Percentiles rank a stretch among this genome's conserved stretches.
phyloP scores from a whole-genome alignment of 2,888 invertebrate species.

The Gnatocerus cornutus region DNA sequence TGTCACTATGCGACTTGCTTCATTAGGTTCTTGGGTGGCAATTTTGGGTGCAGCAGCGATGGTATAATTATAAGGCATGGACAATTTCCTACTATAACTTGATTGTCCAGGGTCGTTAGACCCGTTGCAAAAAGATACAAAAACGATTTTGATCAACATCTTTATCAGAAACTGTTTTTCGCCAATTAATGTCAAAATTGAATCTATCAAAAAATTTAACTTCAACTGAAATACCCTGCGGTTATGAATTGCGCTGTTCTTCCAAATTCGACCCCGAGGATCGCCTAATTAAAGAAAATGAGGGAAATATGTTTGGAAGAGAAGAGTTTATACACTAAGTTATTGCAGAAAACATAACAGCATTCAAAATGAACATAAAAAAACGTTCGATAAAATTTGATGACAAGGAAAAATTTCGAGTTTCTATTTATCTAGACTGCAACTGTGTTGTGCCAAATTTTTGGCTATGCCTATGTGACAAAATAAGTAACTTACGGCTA shows the following conservation, averaged over 20 bases:
- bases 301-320: conserved; percentile 29
- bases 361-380: conserved; percentile 37
- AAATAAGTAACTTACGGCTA: conserved; percentile 5
- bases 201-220: conserved; percentile 30
- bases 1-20: no score
- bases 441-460: conserved; percentile 8
- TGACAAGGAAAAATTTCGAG: conserved; percentile 21
- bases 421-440: conserved; percentile 5
- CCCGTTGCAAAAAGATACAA: conserved; percentile 23
- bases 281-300: conserved; percentile 32
- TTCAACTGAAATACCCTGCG: conserved; percentile 27
- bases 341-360: conserved; percentile 19
- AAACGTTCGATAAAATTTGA: conserved; percentile 21
- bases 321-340: conserved; percentile 30
- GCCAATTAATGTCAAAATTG: conserved; percentile 27
- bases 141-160: conserved; percentile 23
- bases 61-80: conserved; percentile 31
- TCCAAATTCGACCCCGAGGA: conserved; percentile 31
- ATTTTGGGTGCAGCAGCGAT: conserved; percentile 3
- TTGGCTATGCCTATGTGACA: conserved; percentile 10
- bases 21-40: neutral
- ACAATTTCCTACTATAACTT: conserved; percentile 25
- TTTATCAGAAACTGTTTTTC: conserved; percentile 29
- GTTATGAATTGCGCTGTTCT: conserved; percentile 23
- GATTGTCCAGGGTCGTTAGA: conserved; percentile 25